Percentiles rank a stretch among this genome's conserved stretches.
phyloP scores from a whole-genome alignment of 2,888 invertebrate species.

The Lissonota sp. region DNA sequence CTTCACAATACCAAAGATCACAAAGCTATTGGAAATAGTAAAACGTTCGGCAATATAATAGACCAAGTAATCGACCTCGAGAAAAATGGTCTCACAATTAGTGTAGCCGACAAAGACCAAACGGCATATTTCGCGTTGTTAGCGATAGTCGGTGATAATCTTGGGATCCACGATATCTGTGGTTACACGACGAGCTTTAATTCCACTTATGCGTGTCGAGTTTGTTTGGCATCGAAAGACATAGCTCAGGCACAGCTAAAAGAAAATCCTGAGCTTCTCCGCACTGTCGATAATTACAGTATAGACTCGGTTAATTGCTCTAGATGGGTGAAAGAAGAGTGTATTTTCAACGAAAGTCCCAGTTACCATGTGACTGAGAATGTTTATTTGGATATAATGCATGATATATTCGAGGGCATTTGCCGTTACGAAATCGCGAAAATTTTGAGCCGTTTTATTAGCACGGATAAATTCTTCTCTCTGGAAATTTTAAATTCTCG shows the following conservation, averaged over 20 bases:
- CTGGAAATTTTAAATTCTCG: conserved; percentile 60
- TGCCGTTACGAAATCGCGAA: conserved; percentile 57
- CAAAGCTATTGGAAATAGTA: conserved; percentile 44
- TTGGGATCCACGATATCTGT: conserved; percentile 53
- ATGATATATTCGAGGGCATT: conserved; percentile 63
- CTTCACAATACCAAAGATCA: conserved; percentile 44
- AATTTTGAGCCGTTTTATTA: conserved; percentile 57
- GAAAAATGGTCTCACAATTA: conserved; percentile 50
- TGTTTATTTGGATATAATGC: conserved; percentile 58
- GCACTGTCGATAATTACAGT: conserved; percentile 62
- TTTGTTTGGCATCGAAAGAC: conserved; percentile 63
- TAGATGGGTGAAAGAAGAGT: conserved; percentile 66
- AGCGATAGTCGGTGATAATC: conserved; percentile 58
- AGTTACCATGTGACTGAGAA: conserved; percentile 57
- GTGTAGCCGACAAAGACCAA: conserved; percentile 15
- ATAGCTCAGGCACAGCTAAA: conserved; percentile 47
- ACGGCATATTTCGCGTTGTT: conserved; percentile 51
- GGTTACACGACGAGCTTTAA: conserved; percentile 59
- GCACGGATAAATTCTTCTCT: conserved; percentile 43
- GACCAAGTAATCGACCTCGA: conserved; percentile 45
- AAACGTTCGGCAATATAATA: conserved; percentile 38
- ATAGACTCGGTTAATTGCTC: conserved; percentile 44
- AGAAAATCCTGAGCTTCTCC: conserved; percentile 50
- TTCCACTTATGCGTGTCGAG: conserved; percentile 66
- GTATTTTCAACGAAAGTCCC: conserved; percentile 61